Evolutionary conservation across 2,888 invertebrate genomes (phyloP).

Genomic region (Chorisops tibialis): DNA sequence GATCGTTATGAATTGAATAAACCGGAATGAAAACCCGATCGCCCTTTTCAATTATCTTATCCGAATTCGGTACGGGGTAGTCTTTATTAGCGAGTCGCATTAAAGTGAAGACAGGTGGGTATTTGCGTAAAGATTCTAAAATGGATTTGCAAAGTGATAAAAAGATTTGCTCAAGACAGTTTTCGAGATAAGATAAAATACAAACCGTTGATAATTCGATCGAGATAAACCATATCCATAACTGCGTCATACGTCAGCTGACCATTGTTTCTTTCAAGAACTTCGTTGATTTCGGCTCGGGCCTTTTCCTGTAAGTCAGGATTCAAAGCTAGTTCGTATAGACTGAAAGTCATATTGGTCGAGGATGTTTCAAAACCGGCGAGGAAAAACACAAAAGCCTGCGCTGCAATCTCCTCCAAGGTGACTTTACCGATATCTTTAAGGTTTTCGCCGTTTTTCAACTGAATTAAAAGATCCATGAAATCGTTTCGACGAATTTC

Average conservation of each 20-base stretch:
- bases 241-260: conserved; percentile 53
- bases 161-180: neutral
- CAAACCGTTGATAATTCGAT: conserved; percentile 53
- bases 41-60: conserved; percentile 44
- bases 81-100: conserved; percentile 44
- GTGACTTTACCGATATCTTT: conserved; percentile 40
- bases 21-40: conserved; percentile 45
- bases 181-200: neutral
- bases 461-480: conserved; percentile 28
- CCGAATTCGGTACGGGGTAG: conserved; percentile 42
- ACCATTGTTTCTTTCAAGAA: conserved; percentile 41
- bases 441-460: neutral
- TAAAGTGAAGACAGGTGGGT: conserved; percentile 49
- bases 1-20: conserved; percentile 50
- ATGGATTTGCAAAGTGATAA: neutral
- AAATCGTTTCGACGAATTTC: conserved; percentile 29
- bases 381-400: conserved; percentile 56
- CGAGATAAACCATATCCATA: conserved; percentile 54
- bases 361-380: conserved; percentile 59
- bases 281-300: conserved; percentile 50
- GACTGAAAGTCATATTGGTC: conserved; percentile 53
- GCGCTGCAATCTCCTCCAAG: conserved; percentile 54
- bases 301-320: conserved; percentile 52
- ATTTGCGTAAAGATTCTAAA: conserved; percentile 53
- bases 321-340: conserved; percentile 55